Evolutionary conservation across 1,140 invertebrate species (phyloP).

Genomic region (Watersipora subatra): DNA sequence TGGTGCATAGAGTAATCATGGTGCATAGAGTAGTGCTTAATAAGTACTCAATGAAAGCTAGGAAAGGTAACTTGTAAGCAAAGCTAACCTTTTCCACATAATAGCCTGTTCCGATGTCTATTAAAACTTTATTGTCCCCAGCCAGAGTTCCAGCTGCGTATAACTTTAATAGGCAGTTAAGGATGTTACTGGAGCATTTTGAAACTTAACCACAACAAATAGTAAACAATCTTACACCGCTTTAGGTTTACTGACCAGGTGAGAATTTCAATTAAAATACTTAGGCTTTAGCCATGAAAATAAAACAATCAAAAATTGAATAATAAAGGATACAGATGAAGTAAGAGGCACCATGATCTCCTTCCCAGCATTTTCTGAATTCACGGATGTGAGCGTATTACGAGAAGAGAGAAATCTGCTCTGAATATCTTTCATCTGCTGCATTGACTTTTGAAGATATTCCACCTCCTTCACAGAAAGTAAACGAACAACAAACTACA

Average conservation of each 20-base stretch:
- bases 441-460: slow-evolving; percentile 72
- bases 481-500: slow-evolving; percentile 10
- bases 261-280: background rate
- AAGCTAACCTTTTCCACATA: slow-evolving; percentile 68
- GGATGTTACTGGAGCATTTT: slow-evolving; percentile 3
- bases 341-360: slow-evolving; percentile 79
- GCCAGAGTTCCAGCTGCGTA: slow-evolving; percentile 76
- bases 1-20: too few species aligned
- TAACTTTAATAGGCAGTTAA: slow-evolving; percentile 47
- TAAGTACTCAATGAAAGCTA: too few species aligned
- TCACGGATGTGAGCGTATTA: slow-evolving; percentile 58
- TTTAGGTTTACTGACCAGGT: background rate
- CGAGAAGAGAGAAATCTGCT: slow-evolving; percentile 74
- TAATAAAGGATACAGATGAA: slow-evolving; percentile 55
- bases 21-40: too few species aligned
- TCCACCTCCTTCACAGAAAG: slow-evolving; percentile 56
- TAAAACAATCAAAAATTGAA: too few species aligned
- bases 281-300: too few species aligned
- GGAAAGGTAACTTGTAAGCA: too few species aligned
- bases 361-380: slow-evolving; percentile 47
- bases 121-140: slow-evolving; percentile 67
- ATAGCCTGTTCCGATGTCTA: slow-evolving; percentile 89
- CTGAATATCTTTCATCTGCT: slow-evolving; percentile 75
- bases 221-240: background rate
- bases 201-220: background rate